Evolutionary conservation across 2,797 vertebrate genomes (phyloP).

Genomic region (Peromyscus melanophrys): DNA sequence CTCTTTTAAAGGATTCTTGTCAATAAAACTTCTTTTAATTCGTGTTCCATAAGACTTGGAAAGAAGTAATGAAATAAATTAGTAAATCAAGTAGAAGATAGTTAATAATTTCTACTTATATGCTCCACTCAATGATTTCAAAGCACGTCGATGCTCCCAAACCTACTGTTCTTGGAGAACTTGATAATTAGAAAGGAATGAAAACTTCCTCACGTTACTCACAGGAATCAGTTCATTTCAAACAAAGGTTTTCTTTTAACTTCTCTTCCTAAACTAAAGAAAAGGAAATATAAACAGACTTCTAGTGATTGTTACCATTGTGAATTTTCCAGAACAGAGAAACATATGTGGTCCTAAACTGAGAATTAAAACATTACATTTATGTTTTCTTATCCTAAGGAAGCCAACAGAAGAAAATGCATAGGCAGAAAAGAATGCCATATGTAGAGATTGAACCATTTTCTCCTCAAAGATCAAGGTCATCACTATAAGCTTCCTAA

Average conservation of each 20-base stretch:
- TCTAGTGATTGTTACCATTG: not conserved
- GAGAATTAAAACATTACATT: not conserved
- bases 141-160: not conserved
- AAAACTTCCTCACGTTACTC: not conserved
- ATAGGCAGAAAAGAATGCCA: not conserved
- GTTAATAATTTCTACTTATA: constrained; percentile 34
- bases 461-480: not conserved
- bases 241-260: not conserved
- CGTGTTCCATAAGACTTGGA: not conserved
- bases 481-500: not conserved
- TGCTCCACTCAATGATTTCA: not conserved
- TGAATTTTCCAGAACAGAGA: not conserved
- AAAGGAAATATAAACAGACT: not conserved
- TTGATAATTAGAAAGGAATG: not conserved
- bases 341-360: not conserved
- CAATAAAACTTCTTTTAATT: constrained; percentile 34
- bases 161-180: not conserved
- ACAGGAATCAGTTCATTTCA: not conserved
- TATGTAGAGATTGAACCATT: fast-evolving
- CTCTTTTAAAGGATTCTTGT: constrained; percentile 52
- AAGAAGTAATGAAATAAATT: constrained; percentile 48
- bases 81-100: constrained; percentile 55
- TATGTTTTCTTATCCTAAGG: not conserved
- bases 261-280: constrained; percentile 22
- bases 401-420: not conserved